These are phyloP conservation scores for Callimorpha dominula DNA, from an alignment of 2,888 invertebrate genomes.

Conservation along the genomic window DNA sequence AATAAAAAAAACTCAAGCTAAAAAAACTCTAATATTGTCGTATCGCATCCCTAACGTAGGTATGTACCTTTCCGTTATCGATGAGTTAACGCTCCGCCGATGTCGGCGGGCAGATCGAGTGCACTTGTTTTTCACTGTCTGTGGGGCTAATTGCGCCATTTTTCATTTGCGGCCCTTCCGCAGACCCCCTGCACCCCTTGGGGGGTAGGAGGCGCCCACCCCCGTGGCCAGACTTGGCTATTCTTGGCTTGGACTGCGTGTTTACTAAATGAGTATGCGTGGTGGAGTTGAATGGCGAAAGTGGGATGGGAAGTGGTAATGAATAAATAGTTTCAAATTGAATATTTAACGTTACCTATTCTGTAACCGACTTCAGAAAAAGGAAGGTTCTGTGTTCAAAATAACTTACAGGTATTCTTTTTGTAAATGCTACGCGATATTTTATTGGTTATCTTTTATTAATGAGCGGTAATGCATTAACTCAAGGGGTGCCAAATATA, in stretches of 20 bases:
- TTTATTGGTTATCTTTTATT: too few relatives aligned
- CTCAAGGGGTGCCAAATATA: too few relatives aligned
- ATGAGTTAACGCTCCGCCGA: slow-evolving; percentile 61
- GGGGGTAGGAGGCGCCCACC: slow-evolving; percentile 45
- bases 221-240: slow-evolving; percentile 59
- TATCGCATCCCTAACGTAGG: slow-evolving; percentile 56
- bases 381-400: background rate
- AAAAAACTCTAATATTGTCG: slow-evolving; percentile 32
- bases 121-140: slow-evolving; percentile 86
- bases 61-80: slow-evolving; percentile 60
- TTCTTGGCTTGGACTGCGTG: slow-evolving; percentile 63
- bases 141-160: slow-evolving; percentile 84
- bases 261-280: slow-evolving; percentile 65
- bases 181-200: slow-evolving; percentile 44
- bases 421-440: too few relatives aligned
- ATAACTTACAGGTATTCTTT: too few relatives aligned
- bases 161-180: slow-evolving; percentile 78
- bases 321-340: slow-evolving; percentile 12
- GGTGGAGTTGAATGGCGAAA: slow-evolving; percentile 39
- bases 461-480: too few relatives aligned
- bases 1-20: background rate
- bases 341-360: background rate
- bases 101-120: slow-evolving; percentile 77
- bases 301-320: slow-evolving; percentile 16
- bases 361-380: background rate